Conservation (phyloP, 2,888 invertebrate genomes). For the Acanthoscelides obtectus region DNA sequence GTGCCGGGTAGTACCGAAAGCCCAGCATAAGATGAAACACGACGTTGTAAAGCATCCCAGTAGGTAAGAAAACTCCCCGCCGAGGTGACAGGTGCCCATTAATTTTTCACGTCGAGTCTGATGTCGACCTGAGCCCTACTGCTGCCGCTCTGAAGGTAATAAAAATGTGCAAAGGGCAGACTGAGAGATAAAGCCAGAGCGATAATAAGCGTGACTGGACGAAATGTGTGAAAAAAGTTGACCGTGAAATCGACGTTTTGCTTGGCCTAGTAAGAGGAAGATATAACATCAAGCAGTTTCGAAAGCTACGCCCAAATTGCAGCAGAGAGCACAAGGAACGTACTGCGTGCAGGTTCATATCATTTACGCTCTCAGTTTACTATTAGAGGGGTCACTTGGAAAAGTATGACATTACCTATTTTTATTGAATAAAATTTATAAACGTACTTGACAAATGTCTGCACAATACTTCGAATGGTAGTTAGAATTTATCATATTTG, state of each 20-base stretch:
- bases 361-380: too few species aligned
- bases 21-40: neutral
- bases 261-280: too few species aligned
- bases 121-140: conserved; percentile 16
- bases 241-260: neutral
- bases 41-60: neutral
- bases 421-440: too few species aligned
- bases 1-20: neutral
- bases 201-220: neutral
- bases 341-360: too few species aligned
- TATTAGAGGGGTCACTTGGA: too few species aligned
- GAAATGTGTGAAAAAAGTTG: conserved; percentile 14
- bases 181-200: neutral
- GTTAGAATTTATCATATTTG: too few species aligned
- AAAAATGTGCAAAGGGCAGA: conserved; percentile 8
- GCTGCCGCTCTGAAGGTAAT: conserved; percentile 13
- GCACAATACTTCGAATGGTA: too few species aligned
- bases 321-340: too few species aligned
- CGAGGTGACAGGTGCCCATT: conserved; percentile 24
- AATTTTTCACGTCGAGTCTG: conserved; percentile 22
- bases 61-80: conserved; percentile 23
- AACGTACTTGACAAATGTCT: too few species aligned
- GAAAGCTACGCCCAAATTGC: too few species aligned
- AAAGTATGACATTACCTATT: too few species aligned
- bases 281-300: too few species aligned